Conservation (phyloP, 1,140 invertebrate genomes). For the Meloidogyne exigua region DNA sequence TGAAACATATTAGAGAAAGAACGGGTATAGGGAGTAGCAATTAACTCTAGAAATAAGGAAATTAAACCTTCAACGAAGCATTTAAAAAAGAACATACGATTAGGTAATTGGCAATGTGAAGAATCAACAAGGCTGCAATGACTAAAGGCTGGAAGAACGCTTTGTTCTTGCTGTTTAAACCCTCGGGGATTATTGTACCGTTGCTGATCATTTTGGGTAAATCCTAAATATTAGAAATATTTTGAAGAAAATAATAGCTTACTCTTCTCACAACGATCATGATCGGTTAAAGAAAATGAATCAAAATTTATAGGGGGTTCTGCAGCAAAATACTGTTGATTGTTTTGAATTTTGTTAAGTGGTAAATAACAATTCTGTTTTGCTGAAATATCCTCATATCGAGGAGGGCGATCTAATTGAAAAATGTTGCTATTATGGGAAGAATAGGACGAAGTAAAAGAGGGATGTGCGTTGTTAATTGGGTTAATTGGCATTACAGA, state of each 20-base stretch:
- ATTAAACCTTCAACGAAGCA: background rate
- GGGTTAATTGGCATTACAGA: conserved; percentile 23
- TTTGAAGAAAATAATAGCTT: background rate
- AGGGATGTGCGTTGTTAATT: conserved; percentile 8
- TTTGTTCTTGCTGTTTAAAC: background rate
- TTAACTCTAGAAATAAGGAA: background rate
- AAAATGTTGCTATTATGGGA: background rate
- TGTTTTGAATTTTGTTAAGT: background rate
- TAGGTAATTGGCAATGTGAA: background rate
- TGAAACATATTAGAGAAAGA: conserved; percentile 13
- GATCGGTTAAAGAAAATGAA: conserved; percentile 1
- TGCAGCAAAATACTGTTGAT: background rate
- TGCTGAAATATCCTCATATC: background rate
- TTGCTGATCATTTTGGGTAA: background rate
- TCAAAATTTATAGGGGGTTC: conserved; percentile 5
- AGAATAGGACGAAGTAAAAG: background rate
- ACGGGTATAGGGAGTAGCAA: conserved; percentile 13
- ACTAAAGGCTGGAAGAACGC: conserved; percentile 36
- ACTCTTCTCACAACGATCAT: background rate
- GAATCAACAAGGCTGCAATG: conserved; percentile 29
- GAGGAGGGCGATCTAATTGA: background rate
- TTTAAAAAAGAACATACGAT: background rate
- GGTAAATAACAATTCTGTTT: background rate
- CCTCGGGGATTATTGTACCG: background rate
- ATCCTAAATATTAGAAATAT: background rate